Evolutionary conservation across 1,140 invertebrate species (phyloP).

Genomic region (Trialeurodes vaporariorum): DNA sequence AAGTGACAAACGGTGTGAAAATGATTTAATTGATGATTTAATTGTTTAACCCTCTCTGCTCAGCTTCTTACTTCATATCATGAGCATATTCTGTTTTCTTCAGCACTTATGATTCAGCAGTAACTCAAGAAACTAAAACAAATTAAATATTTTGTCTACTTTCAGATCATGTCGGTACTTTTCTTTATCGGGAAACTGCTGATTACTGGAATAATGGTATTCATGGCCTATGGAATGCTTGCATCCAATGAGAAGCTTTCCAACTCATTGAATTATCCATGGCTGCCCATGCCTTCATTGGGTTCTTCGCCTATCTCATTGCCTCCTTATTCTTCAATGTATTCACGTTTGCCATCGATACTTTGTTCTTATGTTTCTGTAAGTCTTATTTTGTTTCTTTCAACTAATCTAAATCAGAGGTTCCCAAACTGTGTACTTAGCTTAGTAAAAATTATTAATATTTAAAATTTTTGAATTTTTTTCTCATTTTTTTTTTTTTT

Average conservation of each 20-base stretch:
- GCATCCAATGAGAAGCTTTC: too few species aligned
- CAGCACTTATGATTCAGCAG: too few species aligned
- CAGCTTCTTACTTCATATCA: too few species aligned
- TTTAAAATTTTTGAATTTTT: neutral
- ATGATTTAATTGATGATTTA: too few species aligned
- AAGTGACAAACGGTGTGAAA: too few species aligned
- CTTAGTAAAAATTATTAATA: neutral
- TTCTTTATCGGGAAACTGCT: conserved; percentile 80
- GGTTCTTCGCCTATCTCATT: conserved; percentile 54
- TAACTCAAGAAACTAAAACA: neutral
- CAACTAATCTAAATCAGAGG: neutral
- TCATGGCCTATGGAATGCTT: conserved; percentile 44
- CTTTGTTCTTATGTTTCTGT: conserved; percentile 91
- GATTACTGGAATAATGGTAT: conserved; percentile 50
- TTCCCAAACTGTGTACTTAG: neutral
- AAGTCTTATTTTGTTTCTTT: too few species aligned
- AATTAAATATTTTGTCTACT: conserved; percentile 21
- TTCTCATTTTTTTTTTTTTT: too few species aligned
- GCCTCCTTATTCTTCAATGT: conserved; percentile 85
- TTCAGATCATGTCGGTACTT: conserved; percentile 73
- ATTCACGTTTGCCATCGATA: conserved; percentile 90
- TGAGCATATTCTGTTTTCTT: too few species aligned
- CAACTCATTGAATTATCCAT: conserved; percentile 48
- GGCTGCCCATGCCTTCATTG: conserved; percentile 41
- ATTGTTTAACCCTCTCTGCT: too few species aligned